Base-by-base conservation (phyloP, 53 echinoderm and acorn worm species). In the Henricia sp. region DNA sequence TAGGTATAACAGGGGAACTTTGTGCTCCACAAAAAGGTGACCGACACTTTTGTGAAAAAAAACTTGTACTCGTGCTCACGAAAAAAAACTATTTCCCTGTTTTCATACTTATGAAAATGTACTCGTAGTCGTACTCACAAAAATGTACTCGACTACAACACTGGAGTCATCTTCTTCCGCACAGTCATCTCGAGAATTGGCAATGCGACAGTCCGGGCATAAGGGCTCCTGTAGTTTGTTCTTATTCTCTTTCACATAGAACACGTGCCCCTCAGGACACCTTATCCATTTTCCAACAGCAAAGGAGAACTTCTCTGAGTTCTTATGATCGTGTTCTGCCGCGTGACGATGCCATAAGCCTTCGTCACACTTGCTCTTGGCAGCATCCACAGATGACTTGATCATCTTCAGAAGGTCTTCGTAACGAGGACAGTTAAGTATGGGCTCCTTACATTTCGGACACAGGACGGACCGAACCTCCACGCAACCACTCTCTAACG, bases 401-500 rank as follows among this genome's bases (percentile, higher is more conserved):
- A 76, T 76, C 12, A 57, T 64, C 42, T 89, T 84, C 17, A 95
- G 84, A 40, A 68, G 32, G 37, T 91, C 89, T 11, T 87, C 87
- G 35, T 96, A 96, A 23, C 96, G 87, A n/a, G 65, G 78, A 46
- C 87, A 93, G 4, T 51, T 72, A 17, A 86, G 56, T 42, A 96
- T 84, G 40, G 91, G 68, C 3, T 80, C 89, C 51, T 80, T 89
- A 30, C 96, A 96, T 67, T 87, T 84, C 2, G 96, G 96, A 74
- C 96, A 96, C 26, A 59, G 26, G n/a, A 38, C 19, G 13, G 33
- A 66, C 0, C 27, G 65, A 23, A 66, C 67, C 66, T 34, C 21
- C 26, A 56, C 10, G 29, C 12, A 56, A 12, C 73, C 28, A 23
- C 41, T 72, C 52, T 37, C 40, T 50, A 41, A 40, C 51, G 39